Conservation (phyloP, 2,113 vertebrate genomes). For the Mystacornis crossleyi region DNA sequence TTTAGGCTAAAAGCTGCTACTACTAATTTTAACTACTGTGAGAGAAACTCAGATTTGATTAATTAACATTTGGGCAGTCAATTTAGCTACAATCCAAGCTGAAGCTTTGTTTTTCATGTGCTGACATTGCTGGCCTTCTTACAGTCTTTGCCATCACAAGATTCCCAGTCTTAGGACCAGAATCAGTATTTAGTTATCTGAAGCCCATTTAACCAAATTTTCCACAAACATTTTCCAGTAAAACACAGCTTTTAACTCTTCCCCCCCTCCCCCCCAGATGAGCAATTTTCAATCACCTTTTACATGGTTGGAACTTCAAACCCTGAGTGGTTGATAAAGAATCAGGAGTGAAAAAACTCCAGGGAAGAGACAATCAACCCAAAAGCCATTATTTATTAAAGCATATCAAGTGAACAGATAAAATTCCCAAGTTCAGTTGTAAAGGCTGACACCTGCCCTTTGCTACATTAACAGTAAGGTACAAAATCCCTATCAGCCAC, state of each 20-base stretch:
- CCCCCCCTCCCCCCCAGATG: fast-evolving
- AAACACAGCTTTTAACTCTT: background rate
- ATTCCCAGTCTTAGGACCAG: background rate
- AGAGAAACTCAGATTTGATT: background rate
- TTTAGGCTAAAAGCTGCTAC: background rate
- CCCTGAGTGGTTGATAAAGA: background rate
- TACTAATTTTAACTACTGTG: background rate
- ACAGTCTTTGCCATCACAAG: background rate
- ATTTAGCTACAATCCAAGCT: background rate
- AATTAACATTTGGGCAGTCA: background rate
- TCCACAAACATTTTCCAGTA: background rate
- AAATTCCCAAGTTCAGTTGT: background rate
- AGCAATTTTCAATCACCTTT: background rate
- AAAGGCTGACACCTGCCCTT: background rate
- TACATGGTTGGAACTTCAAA: background rate
- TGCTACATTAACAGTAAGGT: background rate
- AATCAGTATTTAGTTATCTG: background rate
- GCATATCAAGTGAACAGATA: background rate
- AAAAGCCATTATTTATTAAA: background rate
- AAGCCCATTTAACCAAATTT: background rate
- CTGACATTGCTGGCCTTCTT: background rate
- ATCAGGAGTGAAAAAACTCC: background rate
- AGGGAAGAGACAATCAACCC: background rate
- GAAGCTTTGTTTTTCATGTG: background rate
- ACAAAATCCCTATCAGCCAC: fast-evolving